phyloP scores from a whole-genome alignment of 2,888 invertebrate genomes.

The Troides oblongomaculatus region DNA sequence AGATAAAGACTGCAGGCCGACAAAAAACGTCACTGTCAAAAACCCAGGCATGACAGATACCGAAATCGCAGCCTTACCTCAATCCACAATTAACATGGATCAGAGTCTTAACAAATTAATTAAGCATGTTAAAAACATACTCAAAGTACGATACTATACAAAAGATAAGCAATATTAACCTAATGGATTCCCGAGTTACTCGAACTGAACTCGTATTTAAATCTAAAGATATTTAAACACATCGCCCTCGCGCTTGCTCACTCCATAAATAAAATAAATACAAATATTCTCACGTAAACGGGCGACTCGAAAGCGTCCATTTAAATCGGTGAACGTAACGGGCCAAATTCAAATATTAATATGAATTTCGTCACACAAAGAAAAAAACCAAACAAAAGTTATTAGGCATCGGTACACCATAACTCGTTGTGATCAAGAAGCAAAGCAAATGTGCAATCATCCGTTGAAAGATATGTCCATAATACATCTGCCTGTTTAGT shows the following conservation, averaged over 20 bases:
- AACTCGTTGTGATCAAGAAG: constrained; percentile 34
- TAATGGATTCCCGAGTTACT: constrained; percentile 70
- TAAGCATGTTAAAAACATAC: constrained; percentile 44
- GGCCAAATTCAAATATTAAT: constrained; percentile 72
- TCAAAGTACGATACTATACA: constrained; percentile 48
- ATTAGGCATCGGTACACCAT: background rate
- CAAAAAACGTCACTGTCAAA: constrained; percentile 29
- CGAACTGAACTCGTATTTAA: constrained; percentile 70
- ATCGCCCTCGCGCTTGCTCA: constrained; percentile 69
- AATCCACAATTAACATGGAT: constrained; percentile 36
- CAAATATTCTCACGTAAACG: constrained; percentile 80
- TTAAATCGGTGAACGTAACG: constrained; percentile 78
- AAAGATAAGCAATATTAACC: constrained; percentile 70
- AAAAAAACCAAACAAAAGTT: background rate
- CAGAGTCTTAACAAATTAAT: constrained; percentile 52
- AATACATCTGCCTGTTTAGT: constrained; percentile 71
- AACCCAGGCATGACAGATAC: constrained; percentile 21
- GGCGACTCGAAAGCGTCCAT: constrained; percentile 75
- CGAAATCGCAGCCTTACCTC: constrained; percentile 25
- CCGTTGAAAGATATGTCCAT: constrained; percentile 34
- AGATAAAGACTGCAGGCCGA: constrained; percentile 24
- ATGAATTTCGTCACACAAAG: constrained; percentile 39
- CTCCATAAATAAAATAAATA: constrained; percentile 79
- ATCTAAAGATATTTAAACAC: constrained; percentile 77
- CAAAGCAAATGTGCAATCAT: background rate